A percentile compares a stretch with the other conserved stretches of the same genome.
phyloP scores from a whole-genome alignment of 1,140 invertebrate genomes.

The Sycobia sp. region DNA sequence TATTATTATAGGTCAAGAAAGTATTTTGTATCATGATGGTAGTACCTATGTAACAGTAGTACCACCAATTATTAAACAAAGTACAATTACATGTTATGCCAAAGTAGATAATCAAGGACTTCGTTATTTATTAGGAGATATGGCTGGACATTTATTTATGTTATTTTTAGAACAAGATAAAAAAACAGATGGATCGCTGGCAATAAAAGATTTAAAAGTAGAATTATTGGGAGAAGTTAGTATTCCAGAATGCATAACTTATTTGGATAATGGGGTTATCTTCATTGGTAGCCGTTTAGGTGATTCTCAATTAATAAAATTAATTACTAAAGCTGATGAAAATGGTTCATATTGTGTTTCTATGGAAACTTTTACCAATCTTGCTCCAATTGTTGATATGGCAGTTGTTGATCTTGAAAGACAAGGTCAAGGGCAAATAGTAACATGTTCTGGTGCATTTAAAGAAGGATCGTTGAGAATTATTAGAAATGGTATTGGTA shows the following conservation, averaged over 20 bases:
- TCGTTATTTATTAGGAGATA: slow-evolving; percentile 92
- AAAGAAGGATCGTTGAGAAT: slow-evolving; percentile 97
- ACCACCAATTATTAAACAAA: slow-evolving; percentile 91
- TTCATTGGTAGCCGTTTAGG: slow-evolving; percentile 96
- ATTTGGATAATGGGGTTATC: slow-evolving; percentile 97
- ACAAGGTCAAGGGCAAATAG: slow-evolving; percentile 96
- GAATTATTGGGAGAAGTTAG: slow-evolving; percentile 93
- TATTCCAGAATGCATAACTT: slow-evolving; percentile 98
- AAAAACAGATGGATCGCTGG: slow-evolving; percentile 74
- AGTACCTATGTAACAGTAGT: slow-evolving; percentile 89
- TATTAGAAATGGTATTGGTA: slow-evolving; percentile 96
- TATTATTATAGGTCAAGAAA: slow-evolving; percentile 96
- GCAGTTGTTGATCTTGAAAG: slow-evolving; percentile 92
- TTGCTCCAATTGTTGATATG: slow-evolving; percentile 98
- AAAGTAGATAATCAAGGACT: slow-evolving; percentile 90
- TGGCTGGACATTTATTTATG: slow-evolving; percentile 95
- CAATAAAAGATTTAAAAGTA: slow-evolving; percentile 90
- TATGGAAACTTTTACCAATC: slow-evolving; percentile 96
- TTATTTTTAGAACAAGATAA: slow-evolving; percentile 89
- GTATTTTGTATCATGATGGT: slow-evolving; percentile 95
- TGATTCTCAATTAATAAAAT: slow-evolving; percentile 93
- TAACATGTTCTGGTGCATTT: slow-evolving; percentile 96
- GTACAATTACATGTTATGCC: slow-evolving; percentile 94
- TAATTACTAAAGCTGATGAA: slow-evolving; percentile 85
- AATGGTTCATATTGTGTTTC: slow-evolving; percentile 88